Base-by-base conservation (phyloP, 2,797 vertebrate genomes). In the Ctenochaetus hawaiiensis region DNA sequence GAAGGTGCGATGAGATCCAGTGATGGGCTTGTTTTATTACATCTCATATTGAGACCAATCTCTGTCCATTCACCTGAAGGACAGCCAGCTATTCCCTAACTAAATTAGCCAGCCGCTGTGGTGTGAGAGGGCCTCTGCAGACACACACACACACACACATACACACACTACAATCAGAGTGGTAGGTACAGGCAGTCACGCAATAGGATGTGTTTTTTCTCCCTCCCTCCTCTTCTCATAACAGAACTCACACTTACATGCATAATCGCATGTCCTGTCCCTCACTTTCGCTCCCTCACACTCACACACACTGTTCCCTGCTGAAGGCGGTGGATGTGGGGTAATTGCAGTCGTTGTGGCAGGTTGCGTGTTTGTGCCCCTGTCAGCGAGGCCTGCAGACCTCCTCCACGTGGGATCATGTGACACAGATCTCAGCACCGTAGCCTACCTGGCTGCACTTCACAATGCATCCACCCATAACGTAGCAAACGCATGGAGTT, bases 41-140 rank as follows among this genome's bases (percentile, higher is more conserved):
- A 92, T 93, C 92, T 95, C 92, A 94, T 94, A 95, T 93, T 92
- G 94, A 94, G 92, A 94, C 88, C 90, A 92, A 92, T 94, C 92
- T 93, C 91, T 83, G 91, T 87, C 90, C 90, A 67, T 88, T 92
- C 91, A 90, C 91, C 92, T 94, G 94, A 95, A 95, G 93, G 93
- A 94, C 93, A 91, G 92, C 85, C 90, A 80, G 91, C 85, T 92
- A 92, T 94, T 94, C 93, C 93, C 93, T 87, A 87, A 93, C 92
- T 93, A 93, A 94, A 95, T 95, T 94, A 94, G 88, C 81, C 82
- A 23, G 84, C 78, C 76, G 66, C 89, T 75, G 85, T 87, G 87
- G 87, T 85, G 89, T 86, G 88, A 87, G 80, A 71, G 80, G 85
- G 81, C 87, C 81, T 87, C 77, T 69, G 77, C 81, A 81, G 67